Conservation (phyloP, 64 coral and sea anemone genomes). For the Dendrophyllia cribrosa region DNA sequence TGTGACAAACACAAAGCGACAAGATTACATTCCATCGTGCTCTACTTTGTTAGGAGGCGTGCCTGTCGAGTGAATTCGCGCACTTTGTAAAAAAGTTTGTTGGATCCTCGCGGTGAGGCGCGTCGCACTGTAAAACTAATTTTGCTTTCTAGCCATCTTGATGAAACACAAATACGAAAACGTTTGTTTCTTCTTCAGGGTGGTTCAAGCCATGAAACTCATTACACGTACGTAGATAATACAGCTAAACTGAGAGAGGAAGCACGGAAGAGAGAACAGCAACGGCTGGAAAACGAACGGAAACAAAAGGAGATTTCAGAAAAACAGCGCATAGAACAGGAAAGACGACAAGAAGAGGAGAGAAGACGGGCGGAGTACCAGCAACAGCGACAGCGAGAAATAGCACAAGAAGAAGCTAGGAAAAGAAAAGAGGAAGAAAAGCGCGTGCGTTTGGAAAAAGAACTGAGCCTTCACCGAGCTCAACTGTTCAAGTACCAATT, state of each 20-base stretch:
- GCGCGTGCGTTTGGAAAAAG: neutral
- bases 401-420: conserved; percentile 4
- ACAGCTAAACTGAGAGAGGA: conserved; percentile 9
- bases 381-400: conserved; percentile 17
- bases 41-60: no score
- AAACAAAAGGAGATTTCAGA: conserved; percentile 20
- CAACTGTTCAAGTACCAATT: conserved; percentile 77
- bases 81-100: no score
- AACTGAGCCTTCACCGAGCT: conserved; percentile 22
- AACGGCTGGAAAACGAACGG: neutral
- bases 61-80: no score
- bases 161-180: no score
- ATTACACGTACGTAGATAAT: conserved; percentile 47
- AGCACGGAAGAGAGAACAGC: neutral
- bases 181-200: conserved; percentile 1
- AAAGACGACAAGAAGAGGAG: conserved; percentile 45
- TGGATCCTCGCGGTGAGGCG: no score
- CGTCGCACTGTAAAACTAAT: no score
- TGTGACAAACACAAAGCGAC: no score
- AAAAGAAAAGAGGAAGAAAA: neutral
- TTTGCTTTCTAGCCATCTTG: no score
- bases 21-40: no score
- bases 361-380: neutral
- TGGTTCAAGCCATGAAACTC: conserved; percentile 53
- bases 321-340: conserved; percentile 21